Conservation (phyloP, 2,888 invertebrate genomes). For the Drosophila picticornis region DNA sequence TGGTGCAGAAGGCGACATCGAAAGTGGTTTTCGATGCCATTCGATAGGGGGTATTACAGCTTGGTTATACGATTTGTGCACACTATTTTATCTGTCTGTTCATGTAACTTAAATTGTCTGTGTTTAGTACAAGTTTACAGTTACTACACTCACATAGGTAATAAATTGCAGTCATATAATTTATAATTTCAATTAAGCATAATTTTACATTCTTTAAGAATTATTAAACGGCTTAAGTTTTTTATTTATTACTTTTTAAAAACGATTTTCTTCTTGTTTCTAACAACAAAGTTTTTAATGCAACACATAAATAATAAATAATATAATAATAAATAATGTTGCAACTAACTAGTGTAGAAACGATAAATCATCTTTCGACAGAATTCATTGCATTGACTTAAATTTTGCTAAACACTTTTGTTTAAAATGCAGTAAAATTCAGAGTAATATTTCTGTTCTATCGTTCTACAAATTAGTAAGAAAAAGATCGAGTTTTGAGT, state of each 20-base stretch:
- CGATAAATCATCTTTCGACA: not conserved
- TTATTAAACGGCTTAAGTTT: not conserved
- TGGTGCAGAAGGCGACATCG: slow-evolving; percentile 70
- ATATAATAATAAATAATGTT: not conserved
- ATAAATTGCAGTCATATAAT: not conserved
- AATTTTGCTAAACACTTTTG: not conserved
- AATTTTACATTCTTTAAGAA: not conserved
- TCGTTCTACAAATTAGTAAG: accelerated
- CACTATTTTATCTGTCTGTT: not conserved
- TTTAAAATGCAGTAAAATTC: not conserved
- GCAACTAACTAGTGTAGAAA: not conserved
- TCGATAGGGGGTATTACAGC: slow-evolving; percentile 28
- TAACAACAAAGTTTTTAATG: not conserved
- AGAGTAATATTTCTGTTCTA: not conserved
- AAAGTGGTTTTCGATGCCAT: slow-evolving; percentile 64
- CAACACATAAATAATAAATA: too few relatives aligned
- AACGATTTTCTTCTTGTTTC: too few relatives aligned
- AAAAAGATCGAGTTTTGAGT: not conserved
- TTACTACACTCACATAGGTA: not conserved
- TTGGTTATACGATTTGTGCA: slow-evolving; percentile 20
- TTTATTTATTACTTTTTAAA: not conserved
- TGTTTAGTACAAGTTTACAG: not conserved
- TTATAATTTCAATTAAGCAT: not conserved
- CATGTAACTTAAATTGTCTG: slow-evolving; percentile 19
- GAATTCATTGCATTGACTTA: not conserved